phyloP scores from a whole-genome alignment of 1,140 invertebrate species.

The Cepaea nemoralis region DNA sequence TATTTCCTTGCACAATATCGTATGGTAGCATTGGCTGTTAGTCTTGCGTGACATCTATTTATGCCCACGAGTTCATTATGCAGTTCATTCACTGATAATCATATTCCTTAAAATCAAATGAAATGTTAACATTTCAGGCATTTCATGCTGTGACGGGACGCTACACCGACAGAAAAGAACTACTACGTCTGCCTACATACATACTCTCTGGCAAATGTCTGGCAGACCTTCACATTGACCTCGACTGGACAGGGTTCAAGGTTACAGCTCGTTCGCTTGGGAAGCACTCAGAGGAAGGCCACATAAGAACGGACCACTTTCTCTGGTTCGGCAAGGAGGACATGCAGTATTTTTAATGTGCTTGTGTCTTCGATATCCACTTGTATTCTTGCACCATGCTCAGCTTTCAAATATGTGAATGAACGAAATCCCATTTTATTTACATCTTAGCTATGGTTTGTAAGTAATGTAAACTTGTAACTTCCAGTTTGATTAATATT shows the following conservation, averaged over 20 bases:
- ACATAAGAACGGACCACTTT: constrained; percentile 52
- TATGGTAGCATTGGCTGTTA: no score
- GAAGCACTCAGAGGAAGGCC: constrained; percentile 39
- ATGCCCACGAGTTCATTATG: no score
- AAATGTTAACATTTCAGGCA: constrained; percentile 39
- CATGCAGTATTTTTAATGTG: constrained; percentile 41
- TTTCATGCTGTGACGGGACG: constrained; percentile 51
- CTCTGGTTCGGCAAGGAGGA: constrained; percentile 51
- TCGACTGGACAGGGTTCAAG: constrained; percentile 52
- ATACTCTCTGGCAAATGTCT: constrained; percentile 47
- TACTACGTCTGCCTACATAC: constrained; percentile 47
- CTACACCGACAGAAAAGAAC: constrained; percentile 48
- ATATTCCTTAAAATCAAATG: neutral
- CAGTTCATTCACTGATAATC: no score
- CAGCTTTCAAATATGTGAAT: no score
- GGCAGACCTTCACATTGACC: constrained; percentile 40
- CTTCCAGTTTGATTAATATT: no score
- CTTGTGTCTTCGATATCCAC: no score
- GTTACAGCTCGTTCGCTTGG: constrained; percentile 42
- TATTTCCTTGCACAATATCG: no score
- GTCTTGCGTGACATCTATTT: no score
- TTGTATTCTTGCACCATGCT: no score
- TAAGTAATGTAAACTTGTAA: no score
- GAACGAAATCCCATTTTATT: no score
- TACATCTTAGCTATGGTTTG: no score